Evolutionary conservation across 2,113 vertebrate genomes (phyloP).

Genomic region (Tragulus kanchil): DNA sequence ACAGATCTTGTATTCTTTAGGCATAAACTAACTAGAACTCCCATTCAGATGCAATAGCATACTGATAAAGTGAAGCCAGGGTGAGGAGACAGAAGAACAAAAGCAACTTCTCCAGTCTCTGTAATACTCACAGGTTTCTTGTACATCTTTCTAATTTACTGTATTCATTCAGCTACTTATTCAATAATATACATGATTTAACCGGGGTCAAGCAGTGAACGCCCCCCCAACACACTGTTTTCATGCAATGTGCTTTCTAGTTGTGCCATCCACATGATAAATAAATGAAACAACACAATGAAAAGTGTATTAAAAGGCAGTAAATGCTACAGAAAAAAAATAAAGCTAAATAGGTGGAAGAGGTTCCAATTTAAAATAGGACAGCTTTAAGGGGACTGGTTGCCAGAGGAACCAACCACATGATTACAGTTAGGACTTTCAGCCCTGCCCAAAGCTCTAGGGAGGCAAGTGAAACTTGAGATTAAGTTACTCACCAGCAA

Average conservation of each 20-base stretch:
- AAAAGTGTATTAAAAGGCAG: background rate
- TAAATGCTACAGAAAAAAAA: constrained; percentile 26
- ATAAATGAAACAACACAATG: background rate
- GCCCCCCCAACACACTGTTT: background rate
- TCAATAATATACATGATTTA: background rate
- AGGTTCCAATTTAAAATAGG: background rate
- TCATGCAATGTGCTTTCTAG: background rate
- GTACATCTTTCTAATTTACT: background rate
- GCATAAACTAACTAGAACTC: background rate
- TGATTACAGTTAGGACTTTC: background rate
- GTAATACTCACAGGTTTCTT: background rate
- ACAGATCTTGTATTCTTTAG: background rate
- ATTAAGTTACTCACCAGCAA: background rate
- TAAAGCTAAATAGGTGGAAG: background rate
- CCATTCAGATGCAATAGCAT: background rate
- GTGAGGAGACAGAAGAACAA: background rate
- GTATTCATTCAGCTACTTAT: background rate
- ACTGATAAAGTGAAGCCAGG: background rate
- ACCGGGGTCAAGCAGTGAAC: background rate
- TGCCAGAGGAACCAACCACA: background rate
- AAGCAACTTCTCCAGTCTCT: background rate
- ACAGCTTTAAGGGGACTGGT: background rate
- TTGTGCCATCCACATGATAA: background rate
- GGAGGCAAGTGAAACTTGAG: background rate
- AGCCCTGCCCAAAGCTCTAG: background rate